Conservation (phyloP, 1,140 invertebrate genomes). For the Zaprionus kolodkinae region DNA sequence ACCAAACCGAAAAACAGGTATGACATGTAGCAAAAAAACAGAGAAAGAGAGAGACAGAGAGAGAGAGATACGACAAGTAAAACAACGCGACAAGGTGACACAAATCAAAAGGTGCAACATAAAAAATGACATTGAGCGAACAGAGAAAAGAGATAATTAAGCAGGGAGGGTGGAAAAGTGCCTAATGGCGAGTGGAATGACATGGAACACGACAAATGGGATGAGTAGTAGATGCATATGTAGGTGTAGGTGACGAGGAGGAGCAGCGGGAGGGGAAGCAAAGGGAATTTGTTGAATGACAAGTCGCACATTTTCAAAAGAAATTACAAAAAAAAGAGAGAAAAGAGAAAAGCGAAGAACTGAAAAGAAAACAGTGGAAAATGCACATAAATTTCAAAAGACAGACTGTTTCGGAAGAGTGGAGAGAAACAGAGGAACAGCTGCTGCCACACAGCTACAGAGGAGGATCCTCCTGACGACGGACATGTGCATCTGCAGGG, state of each 20-base stretch:
- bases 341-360: constrained; percentile 53
- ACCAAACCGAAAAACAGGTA: constrained; percentile 28
- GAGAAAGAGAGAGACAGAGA: not conserved
- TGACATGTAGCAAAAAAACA: constrained; percentile 21
- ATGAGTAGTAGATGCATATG: not conserved
- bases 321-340: constrained; percentile 60
- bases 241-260: constrained; percentile 4
- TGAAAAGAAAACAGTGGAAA: constrained; percentile 65
- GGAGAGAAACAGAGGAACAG: constrained; percentile 57
- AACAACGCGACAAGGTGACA: constrained; percentile 64
- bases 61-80: constrained; percentile 30
- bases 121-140: constrained; percentile 75
- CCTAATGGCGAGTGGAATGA: constrained; percentile 67
- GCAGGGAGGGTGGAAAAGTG: constrained; percentile 48
- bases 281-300: constrained; percentile 70
- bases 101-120: constrained; percentile 81
- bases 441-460: constrained; percentile 51
- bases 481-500: constrained; percentile 36
- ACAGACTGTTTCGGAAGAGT: constrained; percentile 48
- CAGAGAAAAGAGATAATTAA: constrained; percentile 76
- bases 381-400: constrained; percentile 67
- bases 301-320: constrained; percentile 82
- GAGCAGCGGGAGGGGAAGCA: not conserved
- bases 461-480: constrained; percentile 41
- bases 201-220: constrained; percentile 38